phyloP scores from a whole-genome alignment of 2,888 invertebrate species.

The Lasioglossum oenotherae region DNA sequence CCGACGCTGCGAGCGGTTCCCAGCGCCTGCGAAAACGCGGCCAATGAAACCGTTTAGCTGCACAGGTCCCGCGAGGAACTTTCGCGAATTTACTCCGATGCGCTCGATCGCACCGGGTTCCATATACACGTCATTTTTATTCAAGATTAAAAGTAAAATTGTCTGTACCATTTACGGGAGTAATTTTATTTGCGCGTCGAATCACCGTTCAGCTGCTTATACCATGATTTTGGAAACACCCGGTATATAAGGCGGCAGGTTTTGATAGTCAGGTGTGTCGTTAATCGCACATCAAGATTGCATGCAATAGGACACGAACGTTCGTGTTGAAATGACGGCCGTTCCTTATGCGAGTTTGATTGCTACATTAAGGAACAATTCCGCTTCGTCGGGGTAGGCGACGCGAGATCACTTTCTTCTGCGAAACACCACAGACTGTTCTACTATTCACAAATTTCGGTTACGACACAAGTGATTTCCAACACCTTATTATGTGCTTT shows the following conservation, averaged over 20 bases:
- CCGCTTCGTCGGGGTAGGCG: not conserved
- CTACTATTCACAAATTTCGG: not conserved
- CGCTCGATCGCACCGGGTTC: not conserved
- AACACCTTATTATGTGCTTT: not conserved
- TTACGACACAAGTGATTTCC: not conserved
- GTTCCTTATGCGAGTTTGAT: slow-evolving; percentile 18
- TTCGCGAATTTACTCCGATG: not conserved
- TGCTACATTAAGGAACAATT: slow-evolving; percentile 25
- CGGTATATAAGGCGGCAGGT: not conserved
- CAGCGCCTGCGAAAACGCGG: slow-evolving; percentile 13
- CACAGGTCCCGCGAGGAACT: slow-evolving; percentile 7
- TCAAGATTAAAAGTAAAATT: not conserved
- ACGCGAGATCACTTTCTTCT: slow-evolving; percentile 1
- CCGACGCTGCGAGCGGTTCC: slow-evolving; percentile 2
- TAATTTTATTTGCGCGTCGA: not conserved
- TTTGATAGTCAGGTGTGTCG: slow-evolving; percentile 6
- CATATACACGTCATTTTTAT: not conserved
- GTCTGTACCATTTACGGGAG: no score
- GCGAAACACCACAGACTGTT: not conserved
- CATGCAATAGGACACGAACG: slow-evolving; percentile 2
- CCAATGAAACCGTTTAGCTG: slow-evolving; percentile 26
- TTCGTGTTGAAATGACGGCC: slow-evolving; percentile 25
- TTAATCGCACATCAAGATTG: slow-evolving; percentile 1
- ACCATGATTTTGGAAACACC: not conserved
- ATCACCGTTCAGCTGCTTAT: not conserved